These are phyloP conservation scores for Drosophila diplacantha DNA, from an alignment of 2,888 invertebrate species.

Conservation along the genomic window DNA sequence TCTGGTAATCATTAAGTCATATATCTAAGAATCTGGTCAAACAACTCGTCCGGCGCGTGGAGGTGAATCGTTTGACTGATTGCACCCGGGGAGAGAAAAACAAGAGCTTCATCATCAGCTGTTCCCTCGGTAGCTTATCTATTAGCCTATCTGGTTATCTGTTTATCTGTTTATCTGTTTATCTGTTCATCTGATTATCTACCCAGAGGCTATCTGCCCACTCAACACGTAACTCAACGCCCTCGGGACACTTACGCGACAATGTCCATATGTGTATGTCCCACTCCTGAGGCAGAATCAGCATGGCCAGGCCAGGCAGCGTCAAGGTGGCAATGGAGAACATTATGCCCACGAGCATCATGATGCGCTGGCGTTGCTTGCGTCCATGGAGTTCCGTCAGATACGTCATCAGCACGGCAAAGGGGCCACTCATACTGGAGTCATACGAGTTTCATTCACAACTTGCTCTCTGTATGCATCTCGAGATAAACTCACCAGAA, in stretches of 20 bases:
- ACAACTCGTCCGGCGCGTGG: not conserved
- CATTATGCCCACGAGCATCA: constrained; percentile 83
- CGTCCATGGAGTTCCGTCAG: constrained; percentile 85
- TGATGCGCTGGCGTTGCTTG: constrained; percentile 82
- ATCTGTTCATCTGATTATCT: not conserved
- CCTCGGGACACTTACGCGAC: constrained; percentile 58
- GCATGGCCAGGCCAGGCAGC: constrained; percentile 85
- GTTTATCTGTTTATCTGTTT: not conserved
- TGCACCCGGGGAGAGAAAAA: not conserved
- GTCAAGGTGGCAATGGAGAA: constrained; percentile 82
- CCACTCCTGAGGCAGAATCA: constrained; percentile 82
- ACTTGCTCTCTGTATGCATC: not conserved
- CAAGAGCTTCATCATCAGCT: constrained; percentile 6
- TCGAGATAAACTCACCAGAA: constrained; percentile 82
- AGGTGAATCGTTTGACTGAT: not conserved
- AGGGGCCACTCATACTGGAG: constrained; percentile 83
- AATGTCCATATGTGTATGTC: constrained; percentile 77
- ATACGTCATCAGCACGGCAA: constrained; percentile 85
- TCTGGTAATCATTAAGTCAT: not conserved
- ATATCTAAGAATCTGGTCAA: not conserved
- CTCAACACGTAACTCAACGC: constrained; percentile 3
- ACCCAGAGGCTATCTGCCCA: too few relatives aligned
- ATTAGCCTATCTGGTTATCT: not conserved
- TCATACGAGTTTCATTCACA: not conserved
- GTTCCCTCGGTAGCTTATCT: constrained; percentile 10